Evolutionary conservation across 1,140 invertebrate species (phyloP), one percentile per base, ranked within the genome.

Genomic region (Drosophila murphyi): DNA sequence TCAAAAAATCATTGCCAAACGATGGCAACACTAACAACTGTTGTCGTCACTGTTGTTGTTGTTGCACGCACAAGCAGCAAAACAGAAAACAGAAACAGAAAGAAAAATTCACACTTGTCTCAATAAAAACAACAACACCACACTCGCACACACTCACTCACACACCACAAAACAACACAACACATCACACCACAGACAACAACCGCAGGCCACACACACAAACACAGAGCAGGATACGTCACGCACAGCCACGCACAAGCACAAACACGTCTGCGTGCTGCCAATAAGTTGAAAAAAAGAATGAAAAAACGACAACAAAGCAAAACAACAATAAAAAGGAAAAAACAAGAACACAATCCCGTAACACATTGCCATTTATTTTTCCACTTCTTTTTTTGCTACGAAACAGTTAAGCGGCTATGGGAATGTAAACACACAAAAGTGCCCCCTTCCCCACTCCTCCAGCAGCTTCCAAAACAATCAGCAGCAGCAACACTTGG

Each of bases 91-190:
- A 82, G 60, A 68, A 70, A 78, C 72, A 80, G 45, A 89, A 76
- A 75, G 85, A 82, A 88, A 88, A 88, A 88, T 88, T 88, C 85
- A 88, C 85, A 88, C 85, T 88, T 88, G 85, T 89, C 85, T 85
- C 85, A 88, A 88, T 88, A 89, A 82, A 89, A 89, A 85, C 83
- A 88, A 89, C 77, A 88, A 88, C 85, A 88, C 89, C 76, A 76
- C 39, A 43, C 35, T 1, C 20, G 20, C 60, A 51, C 70, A 72
- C 47, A 73, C 37, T 43, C 10, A 4, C 39, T 43, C 39, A n/a
- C 39, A n/a, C 39, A 43, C 10, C 6, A 59, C 29, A 48, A 56
- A 4, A 51, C 52, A 20, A 32, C 55, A 34, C 64, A 67, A 39
- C 70, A 72, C 47, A 73, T 20, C 62, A 52, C 85, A 88, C 80